Evolutionary conservation across 2,797 vertebrate species (phyloP), one percentile per base, ranked within the genome.

Genomic region (Salmo trutta): DNA sequence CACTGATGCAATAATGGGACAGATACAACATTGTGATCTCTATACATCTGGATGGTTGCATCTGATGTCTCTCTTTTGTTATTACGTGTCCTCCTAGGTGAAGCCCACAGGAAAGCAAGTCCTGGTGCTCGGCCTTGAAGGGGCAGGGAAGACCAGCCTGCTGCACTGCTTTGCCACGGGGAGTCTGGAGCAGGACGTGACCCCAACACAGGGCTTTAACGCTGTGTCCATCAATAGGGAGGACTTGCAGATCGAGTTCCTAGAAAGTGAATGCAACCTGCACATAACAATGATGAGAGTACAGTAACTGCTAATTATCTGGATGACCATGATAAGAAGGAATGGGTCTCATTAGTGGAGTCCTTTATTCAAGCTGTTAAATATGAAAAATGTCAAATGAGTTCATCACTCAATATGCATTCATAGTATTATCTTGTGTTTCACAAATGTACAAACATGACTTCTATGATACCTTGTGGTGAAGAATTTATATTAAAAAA

Each of bases 61-160:
- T 31, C 41, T 52, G 17, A 3, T 29, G 47, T 15, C 31, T 17
- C 19, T 5, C 24, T 0, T 24, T 21, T 70, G n/a, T 47, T 47
- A 54, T 7, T 56, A 51, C 17, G 53, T 27, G 54, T 27, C 56
- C 29, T 79, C 90, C 91, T 85, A 94, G 80, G 83, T 84, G 31
- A 83, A 69, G 31, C 70, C 80, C 0, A 77, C 8, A 10, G 62
- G 92, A 67, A 95, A 93, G 12, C 96, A 97, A 91, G 94, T 99
- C n/a, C 92, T 99, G 81, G 96, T 99, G 54, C 90, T 99, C 86
- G 98, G 97, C 70, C 92, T 99, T 81, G 96, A 98, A 1, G 97
- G 97, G 66, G 94, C 97, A 0, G 98, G 97, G n/a, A 98, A 99
- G 89, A 96, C 95, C 3, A 98, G 97, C 64, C 80, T 99, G 73